phyloP scores from a whole-genome alignment of 2,888 invertebrate genomes.

The Dynastes tityus region DNA sequence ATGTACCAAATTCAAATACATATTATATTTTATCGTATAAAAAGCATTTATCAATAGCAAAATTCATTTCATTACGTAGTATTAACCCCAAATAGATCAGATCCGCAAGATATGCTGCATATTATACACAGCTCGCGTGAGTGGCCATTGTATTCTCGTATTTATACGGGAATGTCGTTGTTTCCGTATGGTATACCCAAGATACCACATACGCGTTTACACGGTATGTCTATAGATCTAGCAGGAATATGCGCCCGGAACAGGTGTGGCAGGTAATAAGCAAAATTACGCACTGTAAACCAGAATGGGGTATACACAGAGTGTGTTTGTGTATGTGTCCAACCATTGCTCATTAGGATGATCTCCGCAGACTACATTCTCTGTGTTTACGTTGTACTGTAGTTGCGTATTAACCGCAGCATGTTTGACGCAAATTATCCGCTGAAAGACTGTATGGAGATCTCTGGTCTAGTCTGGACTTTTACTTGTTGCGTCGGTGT shows the following conservation, averaged over 20 bases:
- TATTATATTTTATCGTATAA: too few relatives aligned
- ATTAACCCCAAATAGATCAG: too few relatives aligned
- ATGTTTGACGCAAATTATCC: constrained; percentile 35
- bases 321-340: constrained; percentile 33
- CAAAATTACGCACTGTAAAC: constrained; percentile 54
- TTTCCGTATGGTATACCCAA: not conserved
- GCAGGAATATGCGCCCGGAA: constrained; percentile 51
- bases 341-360: constrained; percentile 54
- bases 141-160: not conserved
- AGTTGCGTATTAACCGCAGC: constrained; percentile 47
- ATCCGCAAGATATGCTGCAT: too few relatives aligned
- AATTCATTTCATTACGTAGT: too few relatives aligned
- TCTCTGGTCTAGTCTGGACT: not conserved
- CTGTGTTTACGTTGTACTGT: constrained; percentile 47
- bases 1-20: too few relatives aligned
- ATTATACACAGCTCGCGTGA: not conserved
- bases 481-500: constrained; percentile 31
- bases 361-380: constrained; percentile 41
- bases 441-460: constrained; percentile 8
- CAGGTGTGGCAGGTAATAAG: constrained; percentile 54
- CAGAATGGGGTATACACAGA: constrained; percentile 49
- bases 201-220: not conserved
- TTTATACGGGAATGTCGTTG: constrained; percentile 12
- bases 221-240: constrained; percentile 30
- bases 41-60: too few relatives aligned